A percentile compares a stretch with the other conserved stretches of the same genome.
These are phyloP conservation scores for Onychostoma macrolepis DNA, from an alignment of 2,113 vertebrate species.

Conservation along the genomic window DNA sequence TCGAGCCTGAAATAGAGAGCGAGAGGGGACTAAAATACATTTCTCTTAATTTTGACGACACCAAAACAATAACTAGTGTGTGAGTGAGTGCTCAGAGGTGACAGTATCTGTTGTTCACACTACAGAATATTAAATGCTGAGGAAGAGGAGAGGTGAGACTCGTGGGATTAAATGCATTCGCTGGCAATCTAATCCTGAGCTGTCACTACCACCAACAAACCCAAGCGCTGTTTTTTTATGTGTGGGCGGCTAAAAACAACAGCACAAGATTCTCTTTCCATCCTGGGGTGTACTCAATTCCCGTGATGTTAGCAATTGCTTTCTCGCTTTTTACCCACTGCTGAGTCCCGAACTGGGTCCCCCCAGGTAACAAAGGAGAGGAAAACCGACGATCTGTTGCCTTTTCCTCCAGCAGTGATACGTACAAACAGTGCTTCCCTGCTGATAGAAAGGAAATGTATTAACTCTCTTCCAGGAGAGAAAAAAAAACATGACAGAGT, in stretches of 20 bases:
- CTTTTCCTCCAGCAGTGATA: constrained; percentile 39
- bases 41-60: constrained; percentile 46
- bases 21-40: constrained; percentile 1
- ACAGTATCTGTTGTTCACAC: constrained; percentile 39
- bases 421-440: constrained; percentile 48
- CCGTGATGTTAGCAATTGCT: constrained; percentile 56
- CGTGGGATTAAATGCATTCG: constrained; percentile 57
- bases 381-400: constrained; percentile 46
- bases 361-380: constrained; percentile 43
- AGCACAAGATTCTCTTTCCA: constrained; percentile 48
- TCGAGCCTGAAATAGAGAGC: constrained; percentile 36
- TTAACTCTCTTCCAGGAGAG: constrained; percentile 40
- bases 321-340: constrained; percentile 52
- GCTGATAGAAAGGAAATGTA: constrained; percentile 50
- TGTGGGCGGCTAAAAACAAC: constrained; percentile 41
- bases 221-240: too few species aligned
- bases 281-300: constrained; percentile 50
- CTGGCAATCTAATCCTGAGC: constrained; percentile 61
- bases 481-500: constrained; percentile 6
- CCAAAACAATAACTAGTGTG: constrained; percentile 35
- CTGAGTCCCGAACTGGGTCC: constrained; percentile 34
- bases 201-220: constrained; percentile 47
- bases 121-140: constrained; percentile 55
- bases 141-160: constrained; percentile 41
- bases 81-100: constrained; percentile 20